Evolutionary conservation across 2,888 invertebrate genomes (phyloP), one percentile per base, ranked within the genome.

Genomic region (Palloptera scutellata): DNA sequence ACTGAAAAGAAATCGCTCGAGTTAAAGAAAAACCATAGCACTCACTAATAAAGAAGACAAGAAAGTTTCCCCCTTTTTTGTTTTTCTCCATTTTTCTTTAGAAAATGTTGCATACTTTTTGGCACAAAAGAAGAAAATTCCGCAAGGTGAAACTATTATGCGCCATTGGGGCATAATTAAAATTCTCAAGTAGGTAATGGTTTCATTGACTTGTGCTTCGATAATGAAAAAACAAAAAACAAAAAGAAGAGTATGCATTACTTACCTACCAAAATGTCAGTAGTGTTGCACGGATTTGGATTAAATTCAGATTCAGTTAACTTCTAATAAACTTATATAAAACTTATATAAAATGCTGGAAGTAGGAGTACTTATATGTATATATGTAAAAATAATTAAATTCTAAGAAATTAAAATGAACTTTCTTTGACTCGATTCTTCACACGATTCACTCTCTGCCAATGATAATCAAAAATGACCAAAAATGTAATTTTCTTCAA

Each of bases 91-190:
- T 55, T 60, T 59, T 40, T 30, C 13, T 43, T 30, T 53, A 15
- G 15, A 17, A 20, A 59, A 51, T 64, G 51, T 30, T 30, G 48
- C 60, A 12, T 19, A 43, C 42, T 54, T 42, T 15, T 54, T 65
- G 17, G 75, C 71, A 70, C 76, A 75, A 73, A 76, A 74, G 30
- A 40, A 55, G 11, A n/a, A 52, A 11, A 51, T 42, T 53, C 15
- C 55, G 57, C 69, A 60, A 65, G 73, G 74, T 76, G 75, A 67
- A 76, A 76, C 78, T 75, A 78, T 79, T 80, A 77, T 78, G 75
- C 75, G 77, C 80, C 79, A 81, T 81, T 81, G 78, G 80, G 78
- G 80, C 76, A 78, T 81, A 81, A 81, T 81, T 81, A 81, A 81
- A 81, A 81, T 79, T 76, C 76, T 79, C 77, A 74, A 81, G 81